Evolutionary conservation across 2,113 vertebrate genomes (phyloP), one percentile per base, ranked within the genome.

Genomic region (Climacteris rufus): DNA sequence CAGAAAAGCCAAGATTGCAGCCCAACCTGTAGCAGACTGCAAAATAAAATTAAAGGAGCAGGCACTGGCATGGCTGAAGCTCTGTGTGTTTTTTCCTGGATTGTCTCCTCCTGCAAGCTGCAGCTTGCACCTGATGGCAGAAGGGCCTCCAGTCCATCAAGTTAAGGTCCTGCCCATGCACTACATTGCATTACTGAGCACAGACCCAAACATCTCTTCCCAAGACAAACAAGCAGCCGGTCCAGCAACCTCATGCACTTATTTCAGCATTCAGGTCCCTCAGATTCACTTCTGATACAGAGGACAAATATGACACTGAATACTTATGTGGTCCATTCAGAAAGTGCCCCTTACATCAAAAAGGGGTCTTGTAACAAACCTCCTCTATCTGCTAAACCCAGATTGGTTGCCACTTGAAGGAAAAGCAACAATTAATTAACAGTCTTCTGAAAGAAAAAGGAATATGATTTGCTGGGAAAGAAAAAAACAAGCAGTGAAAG

Each of bases 131-230:
- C 5, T 42, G 20, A 31, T 10, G 37, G 63, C 71, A 77, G 59
- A 64, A 52, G 9, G 24, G 24, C 17, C 37, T 81, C 54, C 37
- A 40, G 11, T n/a, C 66, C n/a, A 33, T 30, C 40, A 33, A 23
- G n/a, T 35, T 40, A 86, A 69, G 72, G 53, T 42, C 28, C 49
- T 59, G 53, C 28, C 2, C 1, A 24, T 4, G 16, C 63, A 53
- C 53, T 42, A 12, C 1, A 0, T 1, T 65, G 21, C 1, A 0
- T n/a, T 47, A 35, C 25, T 83, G 45, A 68, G 40, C 22, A 37
- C 3, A 35, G 57, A 72, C 31, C 12, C 45, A 83, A 80, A 89
- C 0, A 1, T 27, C 30, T 44, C 28, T 39, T 50, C 40, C 23
- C 53, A 49, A 28, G 57, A 69, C 79, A 90, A 78, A 54, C 0